Conservation (phyloP, 2,888 invertebrate species). For the Machimus rusticus region DNA sequence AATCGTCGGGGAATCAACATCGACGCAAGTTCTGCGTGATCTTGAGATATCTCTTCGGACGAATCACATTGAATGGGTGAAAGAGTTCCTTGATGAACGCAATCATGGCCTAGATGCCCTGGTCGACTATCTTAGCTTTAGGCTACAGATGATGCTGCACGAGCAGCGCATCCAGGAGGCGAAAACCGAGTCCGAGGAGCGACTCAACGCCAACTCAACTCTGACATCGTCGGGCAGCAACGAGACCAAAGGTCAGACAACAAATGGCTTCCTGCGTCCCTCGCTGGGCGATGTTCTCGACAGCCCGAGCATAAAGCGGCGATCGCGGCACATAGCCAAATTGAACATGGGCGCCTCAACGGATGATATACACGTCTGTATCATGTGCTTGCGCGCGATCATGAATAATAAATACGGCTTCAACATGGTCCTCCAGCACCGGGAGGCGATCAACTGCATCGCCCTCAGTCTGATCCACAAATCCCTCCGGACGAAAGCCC, state of each 20-base stretch:
- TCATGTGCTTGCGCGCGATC: constrained; percentile 98
- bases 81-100: constrained; percentile 95
- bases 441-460: constrained; percentile 98
- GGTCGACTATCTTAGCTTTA: constrained; percentile 96
- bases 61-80: constrained; percentile 99
- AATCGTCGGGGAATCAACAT: constrained; percentile 96
- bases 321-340: constrained; percentile 85
- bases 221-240: constrained; percentile 46
- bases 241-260: constrained; percentile 49
- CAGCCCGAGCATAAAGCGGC: constrained; percentile 75
- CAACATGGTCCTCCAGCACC: constrained; percentile 98
- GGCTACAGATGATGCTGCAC: constrained; percentile 92
- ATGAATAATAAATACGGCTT: constrained; percentile 99
- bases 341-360: constrained; percentile 95
- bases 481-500: constrained; percentile 94
- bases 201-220: constrained; percentile 64
- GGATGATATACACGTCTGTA: constrained; percentile 98
- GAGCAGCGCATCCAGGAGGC: constrained; percentile 83
- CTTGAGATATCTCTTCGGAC: constrained; percentile 98
- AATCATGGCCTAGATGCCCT: constrained; percentile 96
- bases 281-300: constrained; percentile 70
- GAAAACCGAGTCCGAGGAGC: constrained; percentile 79
- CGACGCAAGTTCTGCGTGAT: constrained; percentile 97
- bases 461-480: constrained; percentile 96
- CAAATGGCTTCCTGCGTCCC: constrained; percentile 64